Conservation (phyloP, 92 coral and sea anemone species). For the Phenganax subtilis region DNA sequence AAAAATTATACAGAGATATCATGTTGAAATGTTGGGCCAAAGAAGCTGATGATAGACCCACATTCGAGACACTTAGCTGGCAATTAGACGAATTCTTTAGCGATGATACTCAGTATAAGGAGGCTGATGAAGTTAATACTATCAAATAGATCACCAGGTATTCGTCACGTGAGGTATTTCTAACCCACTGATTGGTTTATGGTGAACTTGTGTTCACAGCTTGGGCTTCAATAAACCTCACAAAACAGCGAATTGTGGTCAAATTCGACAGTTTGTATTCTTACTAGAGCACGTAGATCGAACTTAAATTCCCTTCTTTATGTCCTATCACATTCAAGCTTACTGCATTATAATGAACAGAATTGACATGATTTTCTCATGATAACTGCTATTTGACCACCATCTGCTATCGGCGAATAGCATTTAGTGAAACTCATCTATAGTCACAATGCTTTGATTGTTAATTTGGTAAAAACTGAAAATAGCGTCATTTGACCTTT, state of each 20-base stretch:
- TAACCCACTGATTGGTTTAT: neutral
- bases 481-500: too few relatives aligned
- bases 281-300: too few relatives aligned
- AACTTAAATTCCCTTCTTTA: too few relatives aligned
- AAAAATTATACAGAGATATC: conserved; percentile 68
- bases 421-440: neutral
- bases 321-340: too few relatives aligned
- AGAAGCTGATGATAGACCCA: conserved; percentile 72
- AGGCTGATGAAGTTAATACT: conserved; percentile 53
- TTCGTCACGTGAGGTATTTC: neutral
- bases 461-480: too few relatives aligned
- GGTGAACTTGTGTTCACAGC: too few relatives aligned
- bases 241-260: too few relatives aligned
- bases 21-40: conserved; percentile 88
- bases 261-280: too few relatives aligned
- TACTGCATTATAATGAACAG: too few relatives aligned
- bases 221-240: too few relatives aligned
- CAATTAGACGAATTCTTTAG: conserved; percentile 80
- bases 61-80: conserved; percentile 94
- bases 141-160: conserved; percentile 4
- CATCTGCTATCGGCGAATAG: neutral
- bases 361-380: too few relatives aligned
- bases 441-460: conserved; percentile 17
- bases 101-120: conserved; percentile 83
- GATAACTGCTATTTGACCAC: too few relatives aligned